Conservation (phyloP, 2,113 vertebrate species). For the Jacana jacana region DNA sequence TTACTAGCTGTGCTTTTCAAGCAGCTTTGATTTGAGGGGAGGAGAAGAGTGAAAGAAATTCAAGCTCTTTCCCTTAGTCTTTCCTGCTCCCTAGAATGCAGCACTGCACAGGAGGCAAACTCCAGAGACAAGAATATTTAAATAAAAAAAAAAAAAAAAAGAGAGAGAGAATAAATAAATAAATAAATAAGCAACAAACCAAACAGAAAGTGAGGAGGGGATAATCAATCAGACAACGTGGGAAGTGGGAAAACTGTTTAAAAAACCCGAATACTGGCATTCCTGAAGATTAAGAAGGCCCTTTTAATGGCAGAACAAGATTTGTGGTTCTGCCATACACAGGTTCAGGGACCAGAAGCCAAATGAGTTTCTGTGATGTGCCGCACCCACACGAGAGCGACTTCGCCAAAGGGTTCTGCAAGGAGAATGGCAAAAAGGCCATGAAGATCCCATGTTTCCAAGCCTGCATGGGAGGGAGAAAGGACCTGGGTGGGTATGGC, state of each 20-base stretch:
- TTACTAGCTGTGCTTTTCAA: neutral
- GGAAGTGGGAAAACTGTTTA: neutral
- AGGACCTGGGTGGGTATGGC: accelerated
- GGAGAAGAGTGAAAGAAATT: neutral
- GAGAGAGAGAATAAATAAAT: too few relatives aligned
- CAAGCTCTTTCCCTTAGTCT: neutral
- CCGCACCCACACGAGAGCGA: accelerated
- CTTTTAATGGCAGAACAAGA: neutral
- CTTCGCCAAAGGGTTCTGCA: neutral
- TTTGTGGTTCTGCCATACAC: neutral
- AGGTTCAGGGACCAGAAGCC: neutral
- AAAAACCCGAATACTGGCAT: too few relatives aligned
- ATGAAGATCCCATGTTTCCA: neutral
- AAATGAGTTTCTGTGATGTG: neutral
- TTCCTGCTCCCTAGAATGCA: neutral
- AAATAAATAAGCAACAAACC: neutral
- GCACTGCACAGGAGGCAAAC: neutral
- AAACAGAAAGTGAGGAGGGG: neutral
- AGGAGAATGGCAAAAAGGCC: neutral
- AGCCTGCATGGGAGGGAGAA: neutral
- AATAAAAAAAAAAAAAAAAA: neutral
- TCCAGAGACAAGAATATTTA: neutral
- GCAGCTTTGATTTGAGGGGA: neutral
- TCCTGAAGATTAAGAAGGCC: neutral
- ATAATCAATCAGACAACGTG: neutral